Conservation (phyloP, 2,113 vertebrate species). For the Scytalopus superciliaris region DNA sequence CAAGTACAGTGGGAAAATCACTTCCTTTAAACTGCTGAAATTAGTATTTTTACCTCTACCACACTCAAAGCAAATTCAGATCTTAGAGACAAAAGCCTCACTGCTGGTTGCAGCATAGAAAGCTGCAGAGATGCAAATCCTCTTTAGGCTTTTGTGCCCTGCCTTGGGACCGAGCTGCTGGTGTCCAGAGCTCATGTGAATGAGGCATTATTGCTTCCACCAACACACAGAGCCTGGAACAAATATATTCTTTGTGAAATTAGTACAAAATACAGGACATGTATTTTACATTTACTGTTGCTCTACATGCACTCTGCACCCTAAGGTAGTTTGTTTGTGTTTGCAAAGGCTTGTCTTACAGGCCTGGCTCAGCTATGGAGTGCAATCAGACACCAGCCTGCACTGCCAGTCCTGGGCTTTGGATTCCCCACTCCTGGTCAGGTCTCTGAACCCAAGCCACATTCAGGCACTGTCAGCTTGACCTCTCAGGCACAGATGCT, state of each 20-base stretch:
- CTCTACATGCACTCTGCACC: background rate
- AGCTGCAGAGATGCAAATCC: background rate
- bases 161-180: accelerated
- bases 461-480: background rate
- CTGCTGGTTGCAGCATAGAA: background rate
- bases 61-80: background rate
- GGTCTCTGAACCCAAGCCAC: background rate
- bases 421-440: background rate
- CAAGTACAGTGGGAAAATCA: background rate
- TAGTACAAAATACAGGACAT: background rate
- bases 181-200: background rate
- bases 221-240: background rate
- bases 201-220: background rate
- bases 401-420: background rate
- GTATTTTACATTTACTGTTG: background rate
- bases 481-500: background rate
- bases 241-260: background rate
- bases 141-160: background rate
- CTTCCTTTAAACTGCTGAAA: background rate
- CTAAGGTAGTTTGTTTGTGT: background rate
- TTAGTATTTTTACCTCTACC: background rate
- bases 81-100: background rate
- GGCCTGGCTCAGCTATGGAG: background rate
- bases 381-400: background rate
- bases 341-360: background rate